Percentiles rank a stretch among this genome's conserved stretches.
Conservation (phyloP, 2,888 invertebrate genomes). For the Diadegma fenestrale region DNA sequence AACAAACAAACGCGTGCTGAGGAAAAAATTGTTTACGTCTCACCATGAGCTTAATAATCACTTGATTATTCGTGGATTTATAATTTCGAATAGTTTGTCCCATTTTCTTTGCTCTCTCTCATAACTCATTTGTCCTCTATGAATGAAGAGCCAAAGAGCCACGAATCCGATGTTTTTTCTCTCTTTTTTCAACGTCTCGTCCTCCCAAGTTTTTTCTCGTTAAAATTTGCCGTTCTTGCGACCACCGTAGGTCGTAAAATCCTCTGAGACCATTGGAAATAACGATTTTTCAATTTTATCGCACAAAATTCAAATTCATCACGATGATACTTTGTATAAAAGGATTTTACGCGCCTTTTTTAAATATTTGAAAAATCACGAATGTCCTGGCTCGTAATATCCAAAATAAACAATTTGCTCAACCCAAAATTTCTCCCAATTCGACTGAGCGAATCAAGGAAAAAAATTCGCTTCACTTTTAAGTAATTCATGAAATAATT, state of each 20-base stretch:
- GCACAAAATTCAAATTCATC: constrained; percentile 10
- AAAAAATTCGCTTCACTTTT: not conserved
- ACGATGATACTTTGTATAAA: constrained; percentile 9
- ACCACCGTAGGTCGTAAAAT: constrained; percentile 10
- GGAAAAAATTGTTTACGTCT: constrained; percentile 56
- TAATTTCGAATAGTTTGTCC: constrained; percentile 22
- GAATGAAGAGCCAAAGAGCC: constrained; percentile 27
- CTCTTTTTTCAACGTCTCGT: constrained; percentile 29
- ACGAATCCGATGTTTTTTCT: constrained; percentile 9
- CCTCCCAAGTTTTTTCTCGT: not conserved
- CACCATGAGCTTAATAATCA: not conserved
- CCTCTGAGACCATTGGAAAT: constrained; percentile 8
- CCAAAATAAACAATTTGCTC: not conserved
- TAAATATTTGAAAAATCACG: not conserved
- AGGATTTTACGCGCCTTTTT: not conserved
- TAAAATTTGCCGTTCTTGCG: constrained; percentile 13
- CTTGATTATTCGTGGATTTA: constrained; percentile 36
- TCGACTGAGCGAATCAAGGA: not conserved
- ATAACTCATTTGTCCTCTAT: constrained; percentile 20
- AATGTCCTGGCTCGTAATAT: constrained; percentile 2
- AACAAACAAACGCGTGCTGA: not conserved
- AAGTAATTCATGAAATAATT: not conserved
- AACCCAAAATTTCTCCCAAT: not conserved
- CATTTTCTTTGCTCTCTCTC: constrained; percentile 26
- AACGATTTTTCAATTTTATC: constrained; percentile 27